Conservation (phyloP, 2,888 invertebrate species). For the Caprella mutica region DNA sequence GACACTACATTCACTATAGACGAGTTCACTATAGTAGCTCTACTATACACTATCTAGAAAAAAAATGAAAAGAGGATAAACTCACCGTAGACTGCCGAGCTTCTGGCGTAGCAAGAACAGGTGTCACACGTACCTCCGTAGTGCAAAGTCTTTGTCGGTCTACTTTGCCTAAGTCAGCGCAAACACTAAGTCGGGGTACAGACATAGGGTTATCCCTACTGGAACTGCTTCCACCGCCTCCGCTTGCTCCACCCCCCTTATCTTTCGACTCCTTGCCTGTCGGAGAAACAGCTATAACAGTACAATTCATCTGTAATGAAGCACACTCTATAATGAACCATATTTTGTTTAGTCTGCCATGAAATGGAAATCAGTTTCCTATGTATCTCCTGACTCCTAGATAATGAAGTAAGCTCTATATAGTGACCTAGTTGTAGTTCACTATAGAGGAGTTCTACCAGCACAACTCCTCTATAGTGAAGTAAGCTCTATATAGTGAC, state of each 20-base stretch:
- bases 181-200: conserved; percentile 77
- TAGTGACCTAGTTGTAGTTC: too few relatives aligned
- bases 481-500: too few relatives aligned
- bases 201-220: conserved; percentile 59
- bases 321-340: background rate
- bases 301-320: background rate
- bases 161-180: conserved; percentile 87
- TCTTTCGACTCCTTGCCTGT: conserved; percentile 37
- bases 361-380: too few relatives aligned
- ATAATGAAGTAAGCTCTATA: too few relatives aligned
- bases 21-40: too few relatives aligned
- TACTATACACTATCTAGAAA: too few relatives aligned
- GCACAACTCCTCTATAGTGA: too few relatives aligned
- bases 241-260: conserved; percentile 42
- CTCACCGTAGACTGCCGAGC: conserved; percentile 14
- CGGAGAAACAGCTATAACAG: conserved; percentile 2
- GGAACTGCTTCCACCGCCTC: too few relatives aligned
- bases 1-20: too few relatives aligned
- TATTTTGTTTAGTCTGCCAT: background rate
- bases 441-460: too few relatives aligned
- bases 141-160: conserved; percentile 82
- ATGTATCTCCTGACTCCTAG: too few relatives aligned
- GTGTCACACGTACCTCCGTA: conserved; percentile 55
- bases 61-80: too few relatives aligned
- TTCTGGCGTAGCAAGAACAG: background rate